Conservation (phyloP, 2,888 invertebrate species). For the Poecilobothrus nobilitatus region DNA sequence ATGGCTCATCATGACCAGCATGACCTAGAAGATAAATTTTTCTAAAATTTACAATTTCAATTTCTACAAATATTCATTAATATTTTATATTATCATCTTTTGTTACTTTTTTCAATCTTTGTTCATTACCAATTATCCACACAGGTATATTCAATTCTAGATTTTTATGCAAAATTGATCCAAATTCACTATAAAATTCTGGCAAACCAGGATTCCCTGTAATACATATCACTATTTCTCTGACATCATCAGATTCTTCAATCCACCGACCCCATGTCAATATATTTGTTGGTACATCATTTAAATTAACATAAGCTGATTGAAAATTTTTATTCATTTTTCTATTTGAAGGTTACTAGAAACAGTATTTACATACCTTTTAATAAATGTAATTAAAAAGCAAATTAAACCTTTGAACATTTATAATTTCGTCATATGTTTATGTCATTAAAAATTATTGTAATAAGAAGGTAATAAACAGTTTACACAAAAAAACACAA, state of each 20-base stretch:
- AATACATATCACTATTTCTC: slow-evolving; percentile 63
- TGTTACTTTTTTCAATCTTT: not conserved
- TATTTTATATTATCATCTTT: not conserved
- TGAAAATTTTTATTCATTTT: not conserved
- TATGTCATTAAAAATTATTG: too few relatives aligned
- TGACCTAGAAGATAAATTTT: slow-evolving; percentile 51
- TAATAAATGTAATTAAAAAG: too few relatives aligned
- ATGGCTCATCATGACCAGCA: slow-evolving; percentile 71
- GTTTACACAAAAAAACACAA: too few relatives aligned
- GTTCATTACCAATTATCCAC: slow-evolving; percentile 62
- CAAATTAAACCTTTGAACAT: too few relatives aligned
- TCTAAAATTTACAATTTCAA: not conserved
- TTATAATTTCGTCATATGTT: too few relatives aligned
- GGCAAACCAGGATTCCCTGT: slow-evolving; percentile 85
- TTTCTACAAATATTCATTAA: too few relatives aligned
- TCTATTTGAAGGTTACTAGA: too few relatives aligned
- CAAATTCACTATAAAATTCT: slow-evolving; percentile 71
- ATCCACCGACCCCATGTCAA: slow-evolving; percentile 63
- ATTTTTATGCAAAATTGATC: slow-evolving; percentile 53
- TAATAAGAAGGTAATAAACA: too few relatives aligned
- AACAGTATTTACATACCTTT: too few relatives aligned
- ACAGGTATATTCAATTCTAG: slow-evolving; percentile 55
- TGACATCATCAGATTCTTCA: slow-evolving; percentile 51
- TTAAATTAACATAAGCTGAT: slow-evolving; percentile 45
- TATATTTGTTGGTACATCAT: slow-evolving; percentile 62